Conservation (phyloP, 2,113 vertebrate species). For the Pica pica region DNA sequence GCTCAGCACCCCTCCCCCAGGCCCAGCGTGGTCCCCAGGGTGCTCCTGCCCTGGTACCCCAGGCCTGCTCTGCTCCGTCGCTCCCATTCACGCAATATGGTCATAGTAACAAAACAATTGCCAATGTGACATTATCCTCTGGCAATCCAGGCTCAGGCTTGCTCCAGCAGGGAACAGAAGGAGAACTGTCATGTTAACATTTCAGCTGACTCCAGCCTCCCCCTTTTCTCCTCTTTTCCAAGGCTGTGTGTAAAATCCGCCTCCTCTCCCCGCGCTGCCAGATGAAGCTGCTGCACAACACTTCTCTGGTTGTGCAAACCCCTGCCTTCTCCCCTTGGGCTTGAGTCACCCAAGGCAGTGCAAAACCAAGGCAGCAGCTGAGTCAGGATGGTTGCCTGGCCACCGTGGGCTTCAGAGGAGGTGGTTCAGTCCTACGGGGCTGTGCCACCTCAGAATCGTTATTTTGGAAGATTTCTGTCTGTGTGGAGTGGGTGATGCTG, state of each 20-base stretch:
- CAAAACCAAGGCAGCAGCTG: neutral
- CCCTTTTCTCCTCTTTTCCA: neutral
- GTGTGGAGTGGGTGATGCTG: neutral
- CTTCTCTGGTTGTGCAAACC: neutral
- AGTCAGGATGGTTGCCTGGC: neutral
- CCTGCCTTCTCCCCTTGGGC: neutral
- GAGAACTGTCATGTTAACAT: constrained; percentile 27
- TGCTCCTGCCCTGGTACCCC: neutral
- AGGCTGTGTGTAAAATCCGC: neutral
- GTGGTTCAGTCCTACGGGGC: neutral
- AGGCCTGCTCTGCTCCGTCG: neutral
- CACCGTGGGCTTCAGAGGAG: neutral
- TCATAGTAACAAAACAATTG: neutral
- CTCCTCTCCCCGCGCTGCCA: neutral
- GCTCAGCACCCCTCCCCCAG: neutral
- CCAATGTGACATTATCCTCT: neutral
- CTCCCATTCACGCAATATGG: neutral
- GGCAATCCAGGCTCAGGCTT: neutral
- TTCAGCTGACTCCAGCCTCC: constrained; percentile 41
- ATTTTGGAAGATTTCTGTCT: neutral
- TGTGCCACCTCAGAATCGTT: neutral
- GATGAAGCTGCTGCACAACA: neutral
- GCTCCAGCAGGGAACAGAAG: constrained; percentile 21
- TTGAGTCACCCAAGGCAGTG: neutral
- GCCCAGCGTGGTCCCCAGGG: neutral